These are phyloP conservation scores for Baronia brevicornis DNA, from an alignment of 2,888 invertebrate species.

Conservation along the genomic window DNA sequence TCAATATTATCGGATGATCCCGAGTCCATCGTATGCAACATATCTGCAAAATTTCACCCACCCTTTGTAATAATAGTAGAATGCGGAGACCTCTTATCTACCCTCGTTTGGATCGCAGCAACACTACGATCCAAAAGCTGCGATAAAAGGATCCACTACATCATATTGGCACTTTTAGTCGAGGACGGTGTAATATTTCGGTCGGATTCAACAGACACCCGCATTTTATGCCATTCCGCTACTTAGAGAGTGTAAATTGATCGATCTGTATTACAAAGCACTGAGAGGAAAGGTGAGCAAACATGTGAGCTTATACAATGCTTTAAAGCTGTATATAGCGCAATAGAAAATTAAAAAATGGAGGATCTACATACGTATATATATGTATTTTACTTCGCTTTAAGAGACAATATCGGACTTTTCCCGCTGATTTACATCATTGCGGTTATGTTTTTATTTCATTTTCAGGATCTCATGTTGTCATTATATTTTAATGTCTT, in stretches of 20 bases:
- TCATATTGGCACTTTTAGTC: slow-evolving; percentile 68
- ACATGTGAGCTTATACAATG: too few species aligned
- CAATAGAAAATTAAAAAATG: too few species aligned
- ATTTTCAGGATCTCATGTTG: too few species aligned
- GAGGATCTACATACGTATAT: too few species aligned
- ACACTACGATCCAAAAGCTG: slow-evolving; percentile 29
- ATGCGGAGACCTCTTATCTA: slow-evolving; percentile 53
- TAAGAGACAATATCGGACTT: too few species aligned
- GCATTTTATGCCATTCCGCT: slow-evolving; percentile 49
- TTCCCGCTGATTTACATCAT: too few species aligned
- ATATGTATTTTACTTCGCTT: too few species aligned
- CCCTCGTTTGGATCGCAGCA: slow-evolving; percentile 50
- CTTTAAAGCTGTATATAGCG: too few species aligned
- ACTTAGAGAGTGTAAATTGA: slow-evolving; percentile 21
- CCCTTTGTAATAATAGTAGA: slow-evolving; percentile 64
- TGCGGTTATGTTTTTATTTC: too few species aligned
- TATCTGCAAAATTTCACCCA: slow-evolving; percentile 70
- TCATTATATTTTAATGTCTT: too few species aligned
- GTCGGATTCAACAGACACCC: too few species aligned
- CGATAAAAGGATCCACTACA: slow-evolving; percentile 64
- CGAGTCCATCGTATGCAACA: slow-evolving; percentile 43
- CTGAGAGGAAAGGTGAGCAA: too few species aligned
- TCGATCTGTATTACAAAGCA: slow-evolving; percentile 10
- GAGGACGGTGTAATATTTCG: slow-evolving; percentile 54
- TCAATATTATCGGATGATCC: slow-evolving; percentile 52